Evolutionary conservation across 2,797 vertebrate genomes (phyloP).

Genomic region (Xenopus petersii): DNA sequence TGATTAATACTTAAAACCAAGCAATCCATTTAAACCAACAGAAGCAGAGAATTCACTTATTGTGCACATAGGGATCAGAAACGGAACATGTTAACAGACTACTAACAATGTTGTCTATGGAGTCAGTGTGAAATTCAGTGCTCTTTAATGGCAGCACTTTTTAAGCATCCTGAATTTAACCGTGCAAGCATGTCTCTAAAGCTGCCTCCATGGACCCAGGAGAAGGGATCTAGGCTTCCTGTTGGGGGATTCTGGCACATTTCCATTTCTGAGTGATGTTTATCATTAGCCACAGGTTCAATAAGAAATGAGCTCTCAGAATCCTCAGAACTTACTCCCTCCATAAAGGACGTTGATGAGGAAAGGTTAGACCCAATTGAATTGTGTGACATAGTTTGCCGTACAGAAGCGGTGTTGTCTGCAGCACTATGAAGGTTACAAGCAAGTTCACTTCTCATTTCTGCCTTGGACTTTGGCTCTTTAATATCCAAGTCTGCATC

Average conservation of each 20-base stretch:
- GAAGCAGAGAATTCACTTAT: too few species aligned
- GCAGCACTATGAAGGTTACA: neutral
- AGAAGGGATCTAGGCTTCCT: neutral
- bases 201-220: slow-evolving; percentile 6
- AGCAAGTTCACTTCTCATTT: neutral
- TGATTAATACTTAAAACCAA: too few species aligned
- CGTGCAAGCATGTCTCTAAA: slow-evolving; percentile 22
- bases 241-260: neutral
- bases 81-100: too few species aligned
- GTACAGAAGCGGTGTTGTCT: neutral
- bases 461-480: neutral
- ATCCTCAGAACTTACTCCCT: neutral
- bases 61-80: too few species aligned
- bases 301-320: neutral
- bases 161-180: slow-evolving; percentile 12
- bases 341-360: neutral
- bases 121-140: neutral
- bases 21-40: too few species aligned
- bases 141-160: slow-evolving; percentile 25
- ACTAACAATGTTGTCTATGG: too few species aligned
- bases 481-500: neutral
- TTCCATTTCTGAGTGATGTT: neutral
- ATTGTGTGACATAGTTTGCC: neutral
- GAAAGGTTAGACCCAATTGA: neutral
- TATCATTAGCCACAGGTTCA: neutral